Evolutionary conservation across 2,113 vertebrate genomes (phyloP), one percentile per base, ranked within the genome.

Genomic region (Anarhynchus alexandrinus): DNA sequence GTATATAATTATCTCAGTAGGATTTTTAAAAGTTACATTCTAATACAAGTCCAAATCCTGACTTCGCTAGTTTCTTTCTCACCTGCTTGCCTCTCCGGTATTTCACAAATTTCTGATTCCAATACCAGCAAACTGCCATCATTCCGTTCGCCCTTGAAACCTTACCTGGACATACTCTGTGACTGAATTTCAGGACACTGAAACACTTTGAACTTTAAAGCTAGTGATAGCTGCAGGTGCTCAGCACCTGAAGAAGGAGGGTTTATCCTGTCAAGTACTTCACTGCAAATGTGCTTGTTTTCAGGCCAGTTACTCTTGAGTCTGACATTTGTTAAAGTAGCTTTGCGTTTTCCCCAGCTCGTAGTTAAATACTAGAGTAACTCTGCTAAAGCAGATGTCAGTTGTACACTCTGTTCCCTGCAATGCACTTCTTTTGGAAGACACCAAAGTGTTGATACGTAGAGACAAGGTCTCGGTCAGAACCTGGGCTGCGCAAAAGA

Each of bases 61-160:
- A 64, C 83, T 93, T 58, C 27, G 12, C 86, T 84, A 54, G 45
- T 40, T 80, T 64, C 86, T 45, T 32, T 64, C 91, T 94, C 89
- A 92, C 95, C 92, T 94, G 81, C 87, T 94, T 90, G 80, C 86
- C 93, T 88, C 73, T 80, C 82, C 25, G 16, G 20, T n/a, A 23
- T 19, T n/a, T 43, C 18, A 54, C 61, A 79, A 6, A 67, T 45
- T 42, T 40, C 38, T 21, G 30, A 57, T n/a, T 67, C 52, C 47
- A 25, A 18, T 7, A 30, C 27, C 81, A 82, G 55, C 19, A 7
- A 38, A 11, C 16, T 15, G 54, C n/a, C 8, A 4, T 11, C 15
- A 71, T 12, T 67, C 52, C 13, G 0, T 22, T 45, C 67, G 36
- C 69, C 81, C 61, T n/a, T 17, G 22, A 40, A 29, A 40, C 32